Percentiles rank a stretch among this genome's conserved stretches.
These are phyloP conservation scores for Dryobota labecula DNA, from an alignment of 2,888 invertebrate genomes.

Conservation along the genomic window DNA sequence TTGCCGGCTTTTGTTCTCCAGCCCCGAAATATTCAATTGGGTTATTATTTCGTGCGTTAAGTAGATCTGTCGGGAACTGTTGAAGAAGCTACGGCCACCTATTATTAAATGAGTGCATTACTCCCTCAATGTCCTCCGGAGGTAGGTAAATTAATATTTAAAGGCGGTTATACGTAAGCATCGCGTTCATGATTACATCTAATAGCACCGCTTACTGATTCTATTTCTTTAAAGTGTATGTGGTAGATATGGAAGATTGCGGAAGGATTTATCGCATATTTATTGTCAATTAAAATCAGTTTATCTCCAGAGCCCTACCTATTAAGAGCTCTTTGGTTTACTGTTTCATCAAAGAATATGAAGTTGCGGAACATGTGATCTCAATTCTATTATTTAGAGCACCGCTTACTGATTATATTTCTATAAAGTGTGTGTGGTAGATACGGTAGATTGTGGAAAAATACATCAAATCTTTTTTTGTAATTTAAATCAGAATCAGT, in stretches of 20 bases:
- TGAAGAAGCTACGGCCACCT: slow-evolving; percentile 61
- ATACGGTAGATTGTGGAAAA: not conserved
- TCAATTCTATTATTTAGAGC: too few species aligned
- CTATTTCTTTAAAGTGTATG: not conserved
- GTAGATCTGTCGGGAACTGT: slow-evolving; percentile 65
- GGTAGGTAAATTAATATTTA: slow-evolving; percentile 50
- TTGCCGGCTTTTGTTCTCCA: slow-evolving; percentile 88
- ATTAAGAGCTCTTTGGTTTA: too few species aligned
- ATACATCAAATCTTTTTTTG: not conserved
- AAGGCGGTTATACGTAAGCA: slow-evolving; percentile 31
- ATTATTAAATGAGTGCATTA: slow-evolving; percentile 62
- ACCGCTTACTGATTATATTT: slow-evolving; percentile 13
- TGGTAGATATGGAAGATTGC: not conserved
- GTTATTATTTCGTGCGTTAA: slow-evolving; percentile 75
- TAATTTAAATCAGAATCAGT: slow-evolving; percentile 4
- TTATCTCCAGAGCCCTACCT: too few species aligned
- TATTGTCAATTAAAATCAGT: too few species aligned
- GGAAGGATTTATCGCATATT: too few species aligned
- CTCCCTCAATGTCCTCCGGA: slow-evolving; percentile 30
- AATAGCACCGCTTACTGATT: slow-evolving; percentile 8
- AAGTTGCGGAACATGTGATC: too few species aligned
- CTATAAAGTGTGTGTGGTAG: not conserved
- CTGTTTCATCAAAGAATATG: too few species aligned
- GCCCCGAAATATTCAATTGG: slow-evolving; percentile 85
- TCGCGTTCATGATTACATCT: slow-evolving; percentile 40